phyloP scores from a whole-genome alignment of 2,888 invertebrate species.

The Drosophila cracens region DNA sequence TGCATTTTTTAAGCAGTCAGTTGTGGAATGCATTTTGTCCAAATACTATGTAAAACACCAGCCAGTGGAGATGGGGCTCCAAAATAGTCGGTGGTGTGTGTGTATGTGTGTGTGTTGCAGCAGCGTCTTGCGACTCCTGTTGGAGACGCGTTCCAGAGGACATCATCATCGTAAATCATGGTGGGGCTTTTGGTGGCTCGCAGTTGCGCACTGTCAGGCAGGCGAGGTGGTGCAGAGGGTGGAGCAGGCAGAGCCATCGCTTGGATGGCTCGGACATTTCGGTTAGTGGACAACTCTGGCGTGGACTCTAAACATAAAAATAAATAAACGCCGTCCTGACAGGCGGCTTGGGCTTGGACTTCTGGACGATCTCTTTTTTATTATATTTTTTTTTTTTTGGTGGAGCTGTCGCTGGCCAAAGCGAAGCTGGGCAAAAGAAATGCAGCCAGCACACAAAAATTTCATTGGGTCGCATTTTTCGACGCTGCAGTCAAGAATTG shows the following conservation, averaged over 20 bases:
- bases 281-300: conserved; percentile 38
- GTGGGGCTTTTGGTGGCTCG: conserved; percentile 68
- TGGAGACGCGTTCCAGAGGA: conserved; percentile 65
- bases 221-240: conserved; percentile 3
- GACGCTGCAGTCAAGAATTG: conserved; percentile 64
- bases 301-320: conserved; percentile 80
- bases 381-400: background rate
- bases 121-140: conserved; percentile 44
- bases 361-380: conserved; percentile 6
- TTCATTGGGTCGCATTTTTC: conserved; percentile 66
- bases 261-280: conserved; percentile 42
- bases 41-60: conserved; percentile 18
- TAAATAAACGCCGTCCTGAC: conserved; percentile 82
- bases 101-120: background rate
- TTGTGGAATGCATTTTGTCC: conserved; percentile 19
- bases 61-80: background rate
- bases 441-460: conserved; percentile 65
- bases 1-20: conserved; percentile 1
- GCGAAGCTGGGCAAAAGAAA: conserved; percentile 48
- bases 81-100: background rate
- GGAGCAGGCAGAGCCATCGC: conserved; percentile 27
- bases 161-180: conserved; percentile 81
- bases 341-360: conserved; percentile 66
- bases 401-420: background rate
- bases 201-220: conserved; percentile 9